phyloP scores from a whole-genome alignment of 2,113 vertebrate genomes.

The Pachycephala philippinensis region DNA sequence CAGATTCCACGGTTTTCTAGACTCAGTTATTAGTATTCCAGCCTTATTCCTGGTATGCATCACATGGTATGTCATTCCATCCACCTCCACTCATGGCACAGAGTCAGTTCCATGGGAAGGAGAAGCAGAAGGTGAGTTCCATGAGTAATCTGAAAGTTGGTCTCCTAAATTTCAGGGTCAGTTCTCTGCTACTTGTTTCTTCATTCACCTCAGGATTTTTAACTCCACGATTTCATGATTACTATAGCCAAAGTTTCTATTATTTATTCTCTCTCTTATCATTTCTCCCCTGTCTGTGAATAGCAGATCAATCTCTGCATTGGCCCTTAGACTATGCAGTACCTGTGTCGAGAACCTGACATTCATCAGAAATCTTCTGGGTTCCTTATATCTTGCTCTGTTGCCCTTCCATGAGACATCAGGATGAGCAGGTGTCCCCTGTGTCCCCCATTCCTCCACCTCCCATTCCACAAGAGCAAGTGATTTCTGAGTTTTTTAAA shows the following conservation, averaged over 20 bases:
- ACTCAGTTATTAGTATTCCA: background rate
- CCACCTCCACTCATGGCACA: background rate
- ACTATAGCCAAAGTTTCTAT: background rate
- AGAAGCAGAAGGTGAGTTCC: background rate
- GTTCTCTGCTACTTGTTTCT: background rate
- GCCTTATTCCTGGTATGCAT: background rate
- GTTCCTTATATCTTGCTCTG: background rate
- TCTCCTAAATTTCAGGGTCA: background rate
- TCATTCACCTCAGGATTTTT: background rate
- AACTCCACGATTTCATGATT: background rate
- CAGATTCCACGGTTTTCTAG: background rate
- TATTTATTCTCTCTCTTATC: background rate
- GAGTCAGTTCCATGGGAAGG: background rate
- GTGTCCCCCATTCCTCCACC: background rate
- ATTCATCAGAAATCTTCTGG: background rate
- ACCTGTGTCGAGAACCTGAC: background rate
- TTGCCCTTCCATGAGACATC: background rate
- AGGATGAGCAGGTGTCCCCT: background rate
- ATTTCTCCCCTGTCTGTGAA: background rate
- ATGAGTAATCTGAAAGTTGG: background rate
- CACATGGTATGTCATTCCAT: background rate
- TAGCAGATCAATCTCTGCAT: background rate
- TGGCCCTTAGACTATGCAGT: background rate
- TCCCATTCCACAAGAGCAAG: background rate
- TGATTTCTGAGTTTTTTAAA: background rate